Evolutionary conservation across 64 coral and sea anemone genomes (phyloP).

Genomic region (Acropora tenuis): DNA sequence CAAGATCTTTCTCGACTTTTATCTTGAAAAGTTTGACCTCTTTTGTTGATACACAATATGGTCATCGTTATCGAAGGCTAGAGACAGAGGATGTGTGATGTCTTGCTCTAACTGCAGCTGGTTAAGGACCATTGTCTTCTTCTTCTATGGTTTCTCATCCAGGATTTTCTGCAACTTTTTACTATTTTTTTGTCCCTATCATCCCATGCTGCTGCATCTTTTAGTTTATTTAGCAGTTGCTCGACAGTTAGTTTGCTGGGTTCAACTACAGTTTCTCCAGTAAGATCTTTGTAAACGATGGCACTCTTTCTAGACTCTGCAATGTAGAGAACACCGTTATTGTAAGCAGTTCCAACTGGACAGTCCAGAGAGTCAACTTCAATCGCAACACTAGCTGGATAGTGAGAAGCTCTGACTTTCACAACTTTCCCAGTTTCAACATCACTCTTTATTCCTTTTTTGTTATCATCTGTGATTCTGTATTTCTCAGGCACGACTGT

Average conservation of each 20-base stretch:
- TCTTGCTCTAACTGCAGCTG: too few species aligned
- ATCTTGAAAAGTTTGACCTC: too few species aligned
- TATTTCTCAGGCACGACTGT: constrained; percentile 52
- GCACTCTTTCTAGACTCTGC: constrained; percentile 58
- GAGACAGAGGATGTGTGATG: too few species aligned
- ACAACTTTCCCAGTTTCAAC: constrained; percentile 35
- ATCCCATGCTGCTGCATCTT: constrained; percentile 28
- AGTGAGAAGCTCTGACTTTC: constrained; percentile 56
- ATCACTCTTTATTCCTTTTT: constrained; percentile 2
- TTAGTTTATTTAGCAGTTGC: constrained; percentile 45
- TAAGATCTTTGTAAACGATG: constrained; percentile 57
- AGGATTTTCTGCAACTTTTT: constrained; percentile 6
- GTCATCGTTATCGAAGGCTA: too few species aligned
- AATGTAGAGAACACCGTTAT: constrained; percentile 46
- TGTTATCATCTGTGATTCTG: constrained; percentile 44
- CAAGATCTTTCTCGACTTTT: too few species aligned
- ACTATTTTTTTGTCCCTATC: constrained; percentile 27
- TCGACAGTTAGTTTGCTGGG: constrained; percentile 42
- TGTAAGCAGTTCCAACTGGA: constrained; percentile 38
- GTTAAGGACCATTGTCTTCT: background rate
- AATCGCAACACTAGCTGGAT: constrained; percentile 45
- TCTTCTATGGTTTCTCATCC: too few species aligned
- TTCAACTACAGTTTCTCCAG: constrained; percentile 54
- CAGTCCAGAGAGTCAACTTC: constrained; percentile 59
- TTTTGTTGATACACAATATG: too few species aligned